These are phyloP conservation scores for Setophaga coronata DNA, from an alignment of 2,113 vertebrate genomes.

Conservation along the genomic window DNA sequence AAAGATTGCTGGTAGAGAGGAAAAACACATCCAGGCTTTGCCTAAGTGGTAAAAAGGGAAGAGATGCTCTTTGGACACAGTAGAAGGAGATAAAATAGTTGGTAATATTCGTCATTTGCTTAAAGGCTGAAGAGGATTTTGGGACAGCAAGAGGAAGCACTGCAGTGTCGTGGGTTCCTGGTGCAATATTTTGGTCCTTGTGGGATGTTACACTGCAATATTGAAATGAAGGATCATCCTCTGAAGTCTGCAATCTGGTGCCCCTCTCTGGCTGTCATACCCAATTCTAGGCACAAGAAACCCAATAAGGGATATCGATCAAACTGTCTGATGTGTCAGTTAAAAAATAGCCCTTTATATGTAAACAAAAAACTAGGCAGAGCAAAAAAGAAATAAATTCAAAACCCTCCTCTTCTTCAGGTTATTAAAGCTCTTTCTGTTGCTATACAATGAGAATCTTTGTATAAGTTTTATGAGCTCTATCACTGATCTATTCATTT, in stretches of 20 bases:
- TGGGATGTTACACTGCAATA: not conserved
- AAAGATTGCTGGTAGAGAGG: slow-evolving; percentile 7
- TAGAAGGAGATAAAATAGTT: not conserved
- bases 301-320: not conserved
- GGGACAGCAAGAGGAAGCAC: not conserved
- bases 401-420: not conserved
- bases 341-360: not conserved
- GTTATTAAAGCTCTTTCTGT: not conserved
- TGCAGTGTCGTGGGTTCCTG: not conserved
- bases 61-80: not conserved
- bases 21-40: slow-evolving; percentile 10
- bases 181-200: not conserved
- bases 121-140: not conserved
- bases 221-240: not conserved
- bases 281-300: not conserved
- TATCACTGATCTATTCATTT: not conserved
- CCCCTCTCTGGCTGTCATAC: slow-evolving; percentile 22
- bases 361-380: not conserved
- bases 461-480: not conserved
- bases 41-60: not conserved
- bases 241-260: slow-evolving; percentile 22
- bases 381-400: not conserved
- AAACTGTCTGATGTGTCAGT: not conserved
- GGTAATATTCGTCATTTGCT: not conserved
- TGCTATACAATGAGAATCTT: not conserved